Evolutionary conservation across 2,888 invertebrate genomes (phyloP), one percentile per base, ranked within the genome.

Genomic region (Stratiomys singularior): DNA sequence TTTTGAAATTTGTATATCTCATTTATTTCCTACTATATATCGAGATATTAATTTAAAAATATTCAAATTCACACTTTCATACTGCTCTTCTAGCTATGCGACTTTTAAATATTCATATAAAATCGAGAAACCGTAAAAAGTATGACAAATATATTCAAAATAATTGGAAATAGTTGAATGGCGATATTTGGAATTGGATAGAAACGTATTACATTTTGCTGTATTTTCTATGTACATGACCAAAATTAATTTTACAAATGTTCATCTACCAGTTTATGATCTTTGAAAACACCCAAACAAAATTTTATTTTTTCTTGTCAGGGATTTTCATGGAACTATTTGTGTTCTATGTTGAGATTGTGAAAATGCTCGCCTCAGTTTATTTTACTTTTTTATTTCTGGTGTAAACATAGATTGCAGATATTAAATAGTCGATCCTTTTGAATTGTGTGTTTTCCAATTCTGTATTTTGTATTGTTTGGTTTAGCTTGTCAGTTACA

Each of bases 71-170:
- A 56, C 27, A 71, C 47, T 27, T 30, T 72, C 56, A 52, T 58
- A 44, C 52, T 37, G 74, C 58, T 58, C 23, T 44, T 74, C 74
- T 74, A 74, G 21, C 74, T 74, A 74, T 28, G 21, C 58, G 60
- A 47, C 69, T 21, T 46, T 23, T 74, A 44, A 52, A 56, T 60
- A 74, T 74, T 23, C 30, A 60, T 60, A 74, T 74, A 60, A 74
- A 74, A 74, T 30, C 74, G 60, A 74, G 74, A 60, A 60, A 74
- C 74, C 74, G 74, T 74, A 28, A 58, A 74, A 74, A 74, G 52
- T 72, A 72, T 72, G 56, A 28, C 18, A 72, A 66, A 72, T 56
- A 72, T 52, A 37, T 66, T 37, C 27, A 66, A 66, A 66, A 30
- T 63, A 66, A 66, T 66, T 21, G 27, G 27, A 63, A 66, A 27